Evolutionary conservation across 1,140 invertebrate genomes (phyloP), one percentile per base, ranked within the genome.

Genomic region (Chrysopa pallens): DNA sequence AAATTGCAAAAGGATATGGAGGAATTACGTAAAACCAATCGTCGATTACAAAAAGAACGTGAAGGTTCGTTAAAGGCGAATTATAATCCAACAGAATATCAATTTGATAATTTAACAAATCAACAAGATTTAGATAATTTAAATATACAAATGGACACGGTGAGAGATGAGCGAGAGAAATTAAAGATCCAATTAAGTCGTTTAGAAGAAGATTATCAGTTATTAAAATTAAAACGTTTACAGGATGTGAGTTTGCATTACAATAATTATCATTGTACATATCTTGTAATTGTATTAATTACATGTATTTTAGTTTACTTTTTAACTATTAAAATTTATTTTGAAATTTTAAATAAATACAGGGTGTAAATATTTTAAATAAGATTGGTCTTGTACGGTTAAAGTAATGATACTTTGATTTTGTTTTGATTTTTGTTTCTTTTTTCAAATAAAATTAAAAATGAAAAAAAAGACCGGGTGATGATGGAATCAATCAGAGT

Each of bases 1-100:
- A 78, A 79, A 43, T 56, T 84, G 2, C 79, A 72, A 8, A 74
- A 76, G 43, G 81, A 86, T 49, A 62, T 78, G 17, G 79, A 83
- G 13, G 81, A 84, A 36, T 52, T 77, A 13, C 74, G 73, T 48
- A 83, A 81, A 52, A 81, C 78, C 14, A 80, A 81, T 52, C 61
- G 69, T 42, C 74, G 74, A 53, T 55, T 84, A 46, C 80, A 84
- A 52, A 81, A 76, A 44, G 80, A 83, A 53, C 70, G 78, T 45
- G 80, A 84, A 55, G 66, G 70, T 60, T 72, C 64, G 52, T 55
- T 66, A 17, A 53, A 51, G 39, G 14, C 1, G 58, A 58, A 50
- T 50, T 58, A 56, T 46, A 66, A 55, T 39, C 67, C 46, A 55
- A 64, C 55, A 35, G 74, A 63, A 56, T 64, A 57, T 45, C 62